Base-by-base conservation (phyloP, 2,797 vertebrate species). In the Champsocephalus gunnari region DNA sequence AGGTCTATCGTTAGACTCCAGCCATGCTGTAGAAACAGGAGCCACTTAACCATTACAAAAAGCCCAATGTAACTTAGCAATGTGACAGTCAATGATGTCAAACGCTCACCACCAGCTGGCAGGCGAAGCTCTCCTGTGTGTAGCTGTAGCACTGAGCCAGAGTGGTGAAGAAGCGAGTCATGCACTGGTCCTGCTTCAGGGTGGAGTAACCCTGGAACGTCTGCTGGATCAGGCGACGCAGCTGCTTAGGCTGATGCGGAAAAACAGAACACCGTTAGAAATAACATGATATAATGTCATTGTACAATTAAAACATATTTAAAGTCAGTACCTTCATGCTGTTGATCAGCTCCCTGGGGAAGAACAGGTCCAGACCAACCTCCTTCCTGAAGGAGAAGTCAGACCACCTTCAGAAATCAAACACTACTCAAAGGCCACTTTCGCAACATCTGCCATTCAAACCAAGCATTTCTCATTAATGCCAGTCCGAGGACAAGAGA, bases 161-260 rank as follows among this genome's bases (percentile, higher is more conserved):
- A 0, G 96, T 98, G 83, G 89, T 93, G 79, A 99, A 97, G 93
- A 99, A 99, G 80, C 92, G 95, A 71, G 80, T 75, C 83, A 99
- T 93, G 54, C 97, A 99, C 77, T 98, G 94, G 12, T 99, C 96
- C 79, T 98, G 97, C 24, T 92, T 92, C 83, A 98, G 92, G 0
- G 92, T 89, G 0, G 96, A 95, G 1, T 97, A 99, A 82, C 97
- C 96, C 95, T 96, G 96, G 82, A 99, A 99, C 0, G 96, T 98
- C 94, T 99, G 97, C 92, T 97, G 97, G 90, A 99, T 96, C 95
- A 99, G 88, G 92, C 96, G 96, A 47, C 97, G 95, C 43, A 99
- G 85, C 78, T 97, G 96, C 88, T 96, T 97, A 6, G 96, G 89
- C 97, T 99, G 88, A 1, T 0, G n/a, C 3, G 32, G 17, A 50